Percentiles rank a stretch among this genome's conserved stretches.
These are phyloP conservation scores for Octonoba sinensis DNA, from an alignment of 2,888 invertebrate species.

Conservation along the genomic window DNA sequence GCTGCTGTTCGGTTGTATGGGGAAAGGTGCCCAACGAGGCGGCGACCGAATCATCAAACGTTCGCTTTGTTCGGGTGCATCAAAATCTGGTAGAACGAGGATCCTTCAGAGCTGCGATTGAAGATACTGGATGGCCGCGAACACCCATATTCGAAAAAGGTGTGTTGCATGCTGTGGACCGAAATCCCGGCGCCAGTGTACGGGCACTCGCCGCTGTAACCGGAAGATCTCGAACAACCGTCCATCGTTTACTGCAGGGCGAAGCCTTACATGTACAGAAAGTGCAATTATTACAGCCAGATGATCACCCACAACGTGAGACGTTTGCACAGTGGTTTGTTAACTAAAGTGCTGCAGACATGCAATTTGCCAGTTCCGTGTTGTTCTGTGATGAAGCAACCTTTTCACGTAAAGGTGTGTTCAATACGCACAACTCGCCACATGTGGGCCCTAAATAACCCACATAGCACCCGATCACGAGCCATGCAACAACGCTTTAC, in stretches of 20 bases:
- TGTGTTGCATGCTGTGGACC: slow-evolving; percentile 18
- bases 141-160: slow-evolving; percentile 15
- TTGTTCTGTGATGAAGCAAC: slow-evolving; percentile 14
- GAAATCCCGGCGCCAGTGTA: slow-evolving; percentile 4
- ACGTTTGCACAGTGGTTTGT: slow-evolving; percentile 1
- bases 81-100: no score
- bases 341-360: background rate
- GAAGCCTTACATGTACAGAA: slow-evolving; percentile 9
- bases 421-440: slow-evolving; percentile 1
- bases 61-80: background rate
- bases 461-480: background rate
- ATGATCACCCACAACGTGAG: background rate
- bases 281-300: background rate
- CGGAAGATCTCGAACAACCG: no score
- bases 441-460: slow-evolving; percentile 18
- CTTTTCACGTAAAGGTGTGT: background rate
- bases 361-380: slow-evolving; percentile 15
- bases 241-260: background rate
- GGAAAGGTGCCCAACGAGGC: slow-evolving; percentile 17
- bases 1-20: no score
- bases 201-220: background rate
- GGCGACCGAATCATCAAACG: background rate
- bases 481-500: slow-evolving; percentile 2
- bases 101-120: no score
- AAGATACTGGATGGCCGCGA: no score